Evolutionary conservation across 2,113 vertebrate species (phyloP).

Genomic region (Rhinichthys klamathensis): DNA sequence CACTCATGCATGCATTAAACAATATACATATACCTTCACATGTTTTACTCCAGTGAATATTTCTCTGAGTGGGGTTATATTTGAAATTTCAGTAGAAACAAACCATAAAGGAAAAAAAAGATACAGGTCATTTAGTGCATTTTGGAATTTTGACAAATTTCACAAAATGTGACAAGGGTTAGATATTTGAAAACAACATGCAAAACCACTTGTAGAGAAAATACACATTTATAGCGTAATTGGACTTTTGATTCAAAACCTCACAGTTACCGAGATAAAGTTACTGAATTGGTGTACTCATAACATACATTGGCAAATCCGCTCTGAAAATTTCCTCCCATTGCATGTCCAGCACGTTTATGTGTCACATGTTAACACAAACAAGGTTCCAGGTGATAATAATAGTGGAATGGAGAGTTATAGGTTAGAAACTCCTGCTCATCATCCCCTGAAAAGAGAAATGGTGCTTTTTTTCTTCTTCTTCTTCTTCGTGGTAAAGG

Average conservation of each 20-base stretch:
- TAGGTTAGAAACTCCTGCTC: background rate
- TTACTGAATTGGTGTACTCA: background rate
- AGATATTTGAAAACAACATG: background rate
- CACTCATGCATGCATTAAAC: constrained; percentile 10
- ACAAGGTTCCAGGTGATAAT: background rate
- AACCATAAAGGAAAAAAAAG: background rate
- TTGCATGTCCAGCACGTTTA: background rate
- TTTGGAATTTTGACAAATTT: background rate
- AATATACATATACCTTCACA: background rate
- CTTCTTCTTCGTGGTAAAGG: background rate
- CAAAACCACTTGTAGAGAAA: background rate
- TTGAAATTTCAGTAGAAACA: background rate
- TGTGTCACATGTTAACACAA: background rate
- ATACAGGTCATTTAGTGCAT: background rate
- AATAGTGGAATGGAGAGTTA: background rate
- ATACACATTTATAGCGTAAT: too few relatives aligned
- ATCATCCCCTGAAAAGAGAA: constrained; percentile 28
- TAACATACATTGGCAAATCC: background rate
- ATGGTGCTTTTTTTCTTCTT: constrained; percentile 21
- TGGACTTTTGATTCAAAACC: background rate
- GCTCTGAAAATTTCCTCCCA: background rate
- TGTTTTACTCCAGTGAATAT: background rate
- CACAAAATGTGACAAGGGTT: background rate
- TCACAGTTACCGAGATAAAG: background rate
- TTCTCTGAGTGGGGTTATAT: background rate